Percentiles rank a stretch among this genome's conserved stretches.
phyloP scores from a whole-genome alignment of 2,888 invertebrate genomes.

The Gryllus longicercus region DNA sequence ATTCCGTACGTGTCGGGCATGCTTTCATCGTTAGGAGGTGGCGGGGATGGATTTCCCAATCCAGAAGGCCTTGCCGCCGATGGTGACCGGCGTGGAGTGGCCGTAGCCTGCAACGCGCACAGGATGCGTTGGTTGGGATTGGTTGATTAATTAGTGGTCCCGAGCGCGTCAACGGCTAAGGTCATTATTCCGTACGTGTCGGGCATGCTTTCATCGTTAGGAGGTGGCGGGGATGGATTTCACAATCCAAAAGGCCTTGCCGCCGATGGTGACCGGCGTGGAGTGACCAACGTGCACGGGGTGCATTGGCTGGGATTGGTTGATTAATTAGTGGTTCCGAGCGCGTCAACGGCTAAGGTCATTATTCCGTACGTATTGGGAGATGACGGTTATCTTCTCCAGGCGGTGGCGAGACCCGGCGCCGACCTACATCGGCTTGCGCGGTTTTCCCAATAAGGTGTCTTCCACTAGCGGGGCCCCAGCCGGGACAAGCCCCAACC shows the following conservation, averaged over 20 bases:
- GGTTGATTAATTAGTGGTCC: slow-evolving; percentile 46
- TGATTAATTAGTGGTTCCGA: slow-evolving; percentile 57
- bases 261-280: slow-evolving; percentile 88
- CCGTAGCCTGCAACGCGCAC: slow-evolving; percentile 65
- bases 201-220: too few relatives aligned
- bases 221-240: too few relatives aligned
- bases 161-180: slow-evolving; percentile 94
- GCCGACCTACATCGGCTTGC: too few relatives aligned
- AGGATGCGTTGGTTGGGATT: neutral
- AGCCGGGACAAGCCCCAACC: too few relatives aligned
- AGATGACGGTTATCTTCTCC: too few relatives aligned
- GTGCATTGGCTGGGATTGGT: neutral
- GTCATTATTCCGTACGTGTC: slow-evolving; percentile 58
- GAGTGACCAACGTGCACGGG: slow-evolving; percentile 64
- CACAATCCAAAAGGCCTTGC: slow-evolving; percentile 98
- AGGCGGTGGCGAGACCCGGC: too few relatives aligned
- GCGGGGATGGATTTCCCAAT: too few relatives aligned
- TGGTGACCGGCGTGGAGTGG: slow-evolving; percentile 90
- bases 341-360: slow-evolving; percentile 93
- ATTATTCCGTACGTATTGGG: slow-evolving; percentile 50
- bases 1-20: too few relatives aligned
- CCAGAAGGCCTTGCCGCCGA: slow-evolving; percentile 95
- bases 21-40: too few relatives aligned
- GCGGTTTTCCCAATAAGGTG: too few relatives aligned
- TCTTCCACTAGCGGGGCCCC: too few relatives aligned